A percentile compares a stretch with the other conserved stretches of the same genome.
Conservation (phyloP, 1,140 invertebrate species). For the Yoshiicerus persimilis region DNA sequence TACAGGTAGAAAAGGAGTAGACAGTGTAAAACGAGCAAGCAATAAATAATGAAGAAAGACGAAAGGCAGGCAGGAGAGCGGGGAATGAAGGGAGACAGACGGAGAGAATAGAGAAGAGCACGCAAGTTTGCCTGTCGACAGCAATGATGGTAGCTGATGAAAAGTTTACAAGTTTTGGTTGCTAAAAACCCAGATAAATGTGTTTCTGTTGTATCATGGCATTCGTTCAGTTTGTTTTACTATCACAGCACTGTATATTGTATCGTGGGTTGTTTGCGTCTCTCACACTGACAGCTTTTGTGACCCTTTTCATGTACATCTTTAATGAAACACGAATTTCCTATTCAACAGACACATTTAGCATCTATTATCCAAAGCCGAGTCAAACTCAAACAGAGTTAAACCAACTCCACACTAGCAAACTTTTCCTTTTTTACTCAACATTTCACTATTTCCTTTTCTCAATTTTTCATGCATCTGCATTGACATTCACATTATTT, state of each 20-base stretch:
- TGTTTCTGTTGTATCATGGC: background rate
- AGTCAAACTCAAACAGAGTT: background rate
- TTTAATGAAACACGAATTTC: conserved; percentile 14
- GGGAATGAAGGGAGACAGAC: background rate
- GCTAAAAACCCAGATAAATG: conserved; percentile 8
- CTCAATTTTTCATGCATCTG: background rate
- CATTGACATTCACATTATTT: background rate
- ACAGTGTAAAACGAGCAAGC: background rate
- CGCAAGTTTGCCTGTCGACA: conserved; percentile 1
- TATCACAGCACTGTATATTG: background rate
- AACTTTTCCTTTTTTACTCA: background rate
- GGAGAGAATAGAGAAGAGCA: background rate
- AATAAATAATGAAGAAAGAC: background rate
- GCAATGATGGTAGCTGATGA: background rate
- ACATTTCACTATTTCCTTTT: background rate
- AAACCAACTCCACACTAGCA: background rate
- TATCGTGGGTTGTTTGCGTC: background rate
- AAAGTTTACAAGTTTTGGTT: conserved; percentile 11
- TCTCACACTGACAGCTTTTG: background rate
- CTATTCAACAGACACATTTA: conserved; percentile 6
- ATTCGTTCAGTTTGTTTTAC: background rate
- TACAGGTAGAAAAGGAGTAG: background rate
- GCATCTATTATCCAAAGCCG: background rate
- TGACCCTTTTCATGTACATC: background rate
- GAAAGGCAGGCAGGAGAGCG: no score